A percentile compares a stretch with the other conserved stretches of the same genome.
Conservation (phyloP, 2,113 vertebrate species). For the Perognathus longimembris region DNA sequence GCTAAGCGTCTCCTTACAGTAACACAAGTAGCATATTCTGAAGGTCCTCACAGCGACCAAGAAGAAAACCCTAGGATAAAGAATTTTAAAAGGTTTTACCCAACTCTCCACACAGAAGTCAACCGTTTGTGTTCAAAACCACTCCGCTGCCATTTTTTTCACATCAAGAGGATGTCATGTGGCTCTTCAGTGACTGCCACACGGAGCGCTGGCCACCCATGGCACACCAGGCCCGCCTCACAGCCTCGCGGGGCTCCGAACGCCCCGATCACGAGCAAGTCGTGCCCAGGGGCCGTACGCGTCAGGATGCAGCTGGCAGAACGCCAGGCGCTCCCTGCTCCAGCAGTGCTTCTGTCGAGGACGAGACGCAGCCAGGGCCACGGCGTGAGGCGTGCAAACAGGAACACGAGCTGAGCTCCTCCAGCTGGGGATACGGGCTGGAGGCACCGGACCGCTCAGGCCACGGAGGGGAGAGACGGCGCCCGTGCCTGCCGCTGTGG, state of each 20-base stretch:
- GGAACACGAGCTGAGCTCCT: background rate
- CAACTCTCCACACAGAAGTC: background rate
- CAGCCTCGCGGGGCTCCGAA: too few species aligned
- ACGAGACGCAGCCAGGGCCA: background rate
- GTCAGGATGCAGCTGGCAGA: background rate
- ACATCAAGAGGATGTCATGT: too few species aligned
- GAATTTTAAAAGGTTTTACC: background rate
- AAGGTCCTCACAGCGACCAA: conserved; percentile 40
- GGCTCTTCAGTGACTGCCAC: too few species aligned
- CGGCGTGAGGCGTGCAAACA: too few species aligned
- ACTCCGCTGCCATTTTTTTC: background rate
- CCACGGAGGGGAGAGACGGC: too few species aligned
- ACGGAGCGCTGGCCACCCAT: too few species aligned
- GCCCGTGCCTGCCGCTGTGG: too few species aligned
- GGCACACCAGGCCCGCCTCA: too few species aligned
- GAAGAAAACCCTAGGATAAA: background rate
- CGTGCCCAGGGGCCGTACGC: background rate
- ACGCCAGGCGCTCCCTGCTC: background rate
- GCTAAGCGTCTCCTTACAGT: conserved; percentile 43
- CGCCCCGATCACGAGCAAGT: conserved; percentile 50
- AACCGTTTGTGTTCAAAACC: background rate
- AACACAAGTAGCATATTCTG: background rate
- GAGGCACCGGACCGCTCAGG: too few species aligned
- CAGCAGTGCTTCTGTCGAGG: background rate
- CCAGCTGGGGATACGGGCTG: background rate